Conservation (phyloP, 2,888 invertebrate genomes). For the Cheilosia grossa region DNA sequence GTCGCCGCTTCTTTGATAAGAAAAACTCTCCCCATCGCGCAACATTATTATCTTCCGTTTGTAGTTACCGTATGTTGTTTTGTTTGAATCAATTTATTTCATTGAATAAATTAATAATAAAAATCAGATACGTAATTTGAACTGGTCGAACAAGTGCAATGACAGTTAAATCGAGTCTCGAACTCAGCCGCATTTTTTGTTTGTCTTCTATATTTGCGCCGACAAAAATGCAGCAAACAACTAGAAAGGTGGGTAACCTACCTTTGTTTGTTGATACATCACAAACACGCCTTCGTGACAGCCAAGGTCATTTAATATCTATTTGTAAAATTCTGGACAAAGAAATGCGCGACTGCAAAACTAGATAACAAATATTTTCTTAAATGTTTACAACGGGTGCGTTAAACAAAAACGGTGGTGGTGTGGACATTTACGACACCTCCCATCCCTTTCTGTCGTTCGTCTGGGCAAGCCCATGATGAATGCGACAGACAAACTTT, state of each 20-base stretch:
- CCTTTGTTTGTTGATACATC: too few relatives aligned
- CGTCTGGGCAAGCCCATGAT: neutral
- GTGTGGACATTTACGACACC: conserved; percentile 22
- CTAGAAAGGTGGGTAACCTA: too few relatives aligned
- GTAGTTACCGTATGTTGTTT: neutral
- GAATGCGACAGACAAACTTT: conserved; percentile 72
- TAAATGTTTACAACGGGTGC: conserved; percentile 46
- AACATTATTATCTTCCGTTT: neutral
- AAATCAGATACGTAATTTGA: conserved; percentile 14
- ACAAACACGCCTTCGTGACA: neutral
- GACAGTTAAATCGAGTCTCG: conserved; percentile 73
- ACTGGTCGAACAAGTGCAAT: conserved; percentile 59
- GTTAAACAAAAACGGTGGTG: conserved; percentile 18
- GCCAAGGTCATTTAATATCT: neutral
- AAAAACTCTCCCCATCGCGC: neutral
- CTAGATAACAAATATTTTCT: neutral
- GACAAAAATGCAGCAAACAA: neutral
- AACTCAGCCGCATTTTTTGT: conserved; percentile 14
- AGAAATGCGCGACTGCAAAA: neutral
- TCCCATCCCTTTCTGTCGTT: conserved; percentile 63
- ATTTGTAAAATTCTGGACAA: neutral
- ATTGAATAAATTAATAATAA: neutral
- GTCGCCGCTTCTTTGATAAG: conserved; percentile 11
- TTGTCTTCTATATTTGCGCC: neutral
- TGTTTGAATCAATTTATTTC: neutral